These are phyloP conservation scores for Odontamblyopus lacepedii DNA, from an alignment of 2,797 vertebrate species.

Conservation along the genomic window DNA sequence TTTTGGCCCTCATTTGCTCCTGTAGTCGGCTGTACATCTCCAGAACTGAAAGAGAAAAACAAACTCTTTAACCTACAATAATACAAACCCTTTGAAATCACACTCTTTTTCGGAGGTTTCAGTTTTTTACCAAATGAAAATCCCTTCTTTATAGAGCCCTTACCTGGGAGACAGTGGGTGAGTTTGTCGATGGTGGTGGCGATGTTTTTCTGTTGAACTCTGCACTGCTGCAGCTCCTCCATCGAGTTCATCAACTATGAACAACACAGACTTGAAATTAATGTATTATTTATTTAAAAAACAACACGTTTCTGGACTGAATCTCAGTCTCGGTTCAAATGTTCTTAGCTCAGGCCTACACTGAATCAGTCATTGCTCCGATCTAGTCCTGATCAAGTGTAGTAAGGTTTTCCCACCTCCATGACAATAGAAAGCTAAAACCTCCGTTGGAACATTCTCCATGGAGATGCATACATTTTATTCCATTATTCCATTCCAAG, in stretches of 20 bases:
- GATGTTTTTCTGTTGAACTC: conserved; percentile 96
- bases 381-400: no score
- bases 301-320: no score
- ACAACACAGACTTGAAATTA: neutral
- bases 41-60: conserved; percentile 77
- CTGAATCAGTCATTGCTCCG: no score
- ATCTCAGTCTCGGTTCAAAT: no score
- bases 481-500: no score
- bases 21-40: conserved; percentile 96
- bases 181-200: conserved; percentile 93
- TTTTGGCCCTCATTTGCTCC: conserved; percentile 94
- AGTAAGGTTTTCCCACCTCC: no score
- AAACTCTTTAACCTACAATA: neutral
- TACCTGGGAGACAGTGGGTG: conserved; percentile 91
- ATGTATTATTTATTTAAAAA: no score
- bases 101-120: neutral
- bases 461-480: no score
- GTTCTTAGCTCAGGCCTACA: no score
- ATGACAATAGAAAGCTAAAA: no score
- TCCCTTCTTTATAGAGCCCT: neutral
- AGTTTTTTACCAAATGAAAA: no score
- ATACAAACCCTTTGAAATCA: neutral
- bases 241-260: conserved; percentile 83
- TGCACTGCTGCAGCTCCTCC: conserved; percentile 91
- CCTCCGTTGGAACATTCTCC: no score